Evolutionary conservation across 2,797 vertebrate genomes (phyloP), one percentile per base, ranked within the genome.

Genomic region (Syngnathus rostellatus): DNA sequence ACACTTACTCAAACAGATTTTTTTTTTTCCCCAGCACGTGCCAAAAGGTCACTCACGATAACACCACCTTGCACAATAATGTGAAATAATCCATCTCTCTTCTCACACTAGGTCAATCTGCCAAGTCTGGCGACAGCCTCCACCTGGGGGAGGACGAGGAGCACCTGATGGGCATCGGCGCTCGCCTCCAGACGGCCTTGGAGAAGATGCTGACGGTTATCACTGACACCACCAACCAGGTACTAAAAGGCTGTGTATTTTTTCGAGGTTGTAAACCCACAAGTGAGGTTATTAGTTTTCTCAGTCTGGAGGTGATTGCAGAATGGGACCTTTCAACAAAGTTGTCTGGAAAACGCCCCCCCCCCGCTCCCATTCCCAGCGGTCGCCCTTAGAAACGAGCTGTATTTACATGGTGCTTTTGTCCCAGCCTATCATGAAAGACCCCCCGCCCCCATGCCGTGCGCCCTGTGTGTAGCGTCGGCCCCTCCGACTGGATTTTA

Each of bases 181-280:
- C 87, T 73, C 92, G 96, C 65, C 92, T 99, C 25, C 95, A 99
- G 59, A 90, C 86, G 0, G 93, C 94, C 31, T 90, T 98, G 79
- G 92, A 95, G 87, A 96, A 94, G 80, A 94, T 99, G 76, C 77
- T 98, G 53, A 91, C 94, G 88, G 88, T 93, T 69, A 95, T 99
- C 81, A 93, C 76, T 23, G 92, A 95, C 82, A 93, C 94, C 8
- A 92, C 87, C 25, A 86, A 89, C 86, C 93, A 98, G 96, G 96
- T 99, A 93, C 3, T 3, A 55, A 64, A 53, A 19, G 1, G 5
- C 14, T 41, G 16, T 19, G 7, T 63, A 41, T 11, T 41, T 41
- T 60, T 40, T 41, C 1, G 5, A 14, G 25, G 6, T 57, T 57
- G 17, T 57, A 25, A 14, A 84, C 50, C 40, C 38, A 59, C 66